A percentile compares a stretch with the other conserved stretches of the same genome.
These are phyloP conservation scores for Pyxicephalus adspersus DNA, from an alignment of 2,113 vertebrate genomes.

Conservation along the genomic window DNA sequence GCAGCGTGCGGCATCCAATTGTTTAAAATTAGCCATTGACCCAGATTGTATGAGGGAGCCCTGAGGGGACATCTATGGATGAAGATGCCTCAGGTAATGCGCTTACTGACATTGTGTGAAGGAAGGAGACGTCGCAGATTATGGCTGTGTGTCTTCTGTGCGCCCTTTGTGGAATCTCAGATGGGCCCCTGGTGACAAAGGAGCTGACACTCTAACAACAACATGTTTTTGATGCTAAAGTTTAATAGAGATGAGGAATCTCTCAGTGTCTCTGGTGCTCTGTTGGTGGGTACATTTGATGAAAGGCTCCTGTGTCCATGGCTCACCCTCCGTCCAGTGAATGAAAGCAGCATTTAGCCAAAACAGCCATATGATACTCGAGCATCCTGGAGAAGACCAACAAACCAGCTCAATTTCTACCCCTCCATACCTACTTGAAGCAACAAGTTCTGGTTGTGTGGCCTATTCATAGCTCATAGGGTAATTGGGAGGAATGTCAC, in stretches of 20 bases:
- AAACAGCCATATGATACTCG: no score
- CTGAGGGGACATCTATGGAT: slow-evolving; percentile 34
- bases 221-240: neutral
- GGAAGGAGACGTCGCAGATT: neutral
- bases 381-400: no score
- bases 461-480: no score
- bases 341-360: slow-evolving; percentile 36
- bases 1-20: neutral
- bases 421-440: no score
- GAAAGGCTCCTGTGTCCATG: neutral
- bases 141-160: neutral
- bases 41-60: slow-evolving; percentile 13
- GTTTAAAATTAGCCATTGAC: slow-evolving; percentile 11
- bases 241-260: neutral
- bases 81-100: slow-evolving; percentile 15
- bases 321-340: neutral
- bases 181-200: neutral
- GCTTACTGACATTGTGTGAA: neutral
- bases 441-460: no score
- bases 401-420: no score
- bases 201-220: neutral
- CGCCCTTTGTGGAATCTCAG: slow-evolving; percentile 36
- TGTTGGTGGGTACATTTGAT: neutral
- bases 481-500: no score
- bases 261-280: neutral